phyloP scores from a whole-genome alignment of 2,113 vertebrate genomes.

The Chaenocephalus aceratus region DNA sequence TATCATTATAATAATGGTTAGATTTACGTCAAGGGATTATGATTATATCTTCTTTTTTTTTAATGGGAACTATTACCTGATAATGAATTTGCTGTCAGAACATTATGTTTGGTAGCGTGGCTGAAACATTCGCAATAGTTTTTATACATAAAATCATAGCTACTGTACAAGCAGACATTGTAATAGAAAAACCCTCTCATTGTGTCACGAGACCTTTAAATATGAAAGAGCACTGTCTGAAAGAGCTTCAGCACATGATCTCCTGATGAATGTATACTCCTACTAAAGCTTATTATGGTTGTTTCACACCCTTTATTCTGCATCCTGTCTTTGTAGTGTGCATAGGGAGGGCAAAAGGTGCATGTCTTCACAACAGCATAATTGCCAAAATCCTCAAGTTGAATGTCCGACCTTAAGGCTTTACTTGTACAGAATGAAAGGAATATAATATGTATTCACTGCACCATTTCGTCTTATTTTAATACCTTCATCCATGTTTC shows the following conservation, averaged over 20 bases:
- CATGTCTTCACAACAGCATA: not conserved
- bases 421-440: not conserved
- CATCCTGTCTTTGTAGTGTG: not conserved
- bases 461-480: not conserved
- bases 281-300: not conserved
- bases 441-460: not conserved
- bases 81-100: not conserved
- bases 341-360: not conserved
- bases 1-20: not conserved
- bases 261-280: slow-evolving; percentile 14
- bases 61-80: not conserved
- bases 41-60: not conserved
- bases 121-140: no score
- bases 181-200: not conserved
- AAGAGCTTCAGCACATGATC: slow-evolving; percentile 10
- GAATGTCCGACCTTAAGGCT: not conserved
- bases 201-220: not conserved
- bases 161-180: not conserved
- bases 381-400: not conserved
- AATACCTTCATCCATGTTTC: not conserved
- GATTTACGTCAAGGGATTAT: not conserved
- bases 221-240: not conserved
- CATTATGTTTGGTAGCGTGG: no score
- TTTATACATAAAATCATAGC: no score
- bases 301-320: slow-evolving; percentile 5